Conservation (phyloP, 2,113 vertebrate genomes). For the Microcebus murinus region DNA sequence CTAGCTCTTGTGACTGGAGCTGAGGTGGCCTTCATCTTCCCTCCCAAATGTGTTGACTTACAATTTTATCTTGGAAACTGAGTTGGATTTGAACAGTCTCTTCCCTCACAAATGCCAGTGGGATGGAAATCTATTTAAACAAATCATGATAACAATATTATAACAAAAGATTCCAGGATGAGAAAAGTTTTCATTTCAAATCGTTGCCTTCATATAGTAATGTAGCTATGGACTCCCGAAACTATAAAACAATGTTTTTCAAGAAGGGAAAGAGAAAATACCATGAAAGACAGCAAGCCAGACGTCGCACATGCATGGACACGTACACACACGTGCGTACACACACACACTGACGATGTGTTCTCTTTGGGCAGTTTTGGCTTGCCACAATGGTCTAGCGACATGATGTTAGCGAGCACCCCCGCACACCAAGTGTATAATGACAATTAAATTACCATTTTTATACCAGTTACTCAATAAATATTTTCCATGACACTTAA, state of each 20-base stretch:
- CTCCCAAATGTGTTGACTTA: conserved; percentile 12
- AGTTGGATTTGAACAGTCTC: not conserved
- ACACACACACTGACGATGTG: not conserved
- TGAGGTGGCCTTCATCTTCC: conserved; percentile 30
- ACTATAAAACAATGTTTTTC: conserved; percentile 48
- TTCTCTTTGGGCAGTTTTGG: conserved; percentile 64
- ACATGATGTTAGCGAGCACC: conserved; percentile 60
- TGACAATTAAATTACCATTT: conserved; percentile 77
- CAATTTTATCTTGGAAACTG: conserved; percentile 33
- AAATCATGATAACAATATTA: conserved; percentile 62
- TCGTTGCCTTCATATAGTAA: not conserved
- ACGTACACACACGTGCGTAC: not conserved
- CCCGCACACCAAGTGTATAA: conserved; percentile 63
- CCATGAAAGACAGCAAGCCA: conserved; percentile 74
- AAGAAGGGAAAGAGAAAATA: conserved; percentile 68
- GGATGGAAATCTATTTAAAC: not conserved
- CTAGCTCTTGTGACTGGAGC: not conserved
- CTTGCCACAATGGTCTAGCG: not conserved
- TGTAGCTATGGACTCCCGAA: conserved; percentile 26
- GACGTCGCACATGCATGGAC: not conserved
- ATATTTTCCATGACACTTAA: conserved; percentile 68
- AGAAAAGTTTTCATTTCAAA: conserved; percentile 25
- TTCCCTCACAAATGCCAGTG: conserved; percentile 7
- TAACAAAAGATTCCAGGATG: conserved; percentile 61
- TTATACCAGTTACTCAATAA: conserved; percentile 68